These are phyloP conservation scores for Whitmania pigra DNA, from an alignment of 1,140 invertebrate genomes.

Conservation along the genomic window DNA sequence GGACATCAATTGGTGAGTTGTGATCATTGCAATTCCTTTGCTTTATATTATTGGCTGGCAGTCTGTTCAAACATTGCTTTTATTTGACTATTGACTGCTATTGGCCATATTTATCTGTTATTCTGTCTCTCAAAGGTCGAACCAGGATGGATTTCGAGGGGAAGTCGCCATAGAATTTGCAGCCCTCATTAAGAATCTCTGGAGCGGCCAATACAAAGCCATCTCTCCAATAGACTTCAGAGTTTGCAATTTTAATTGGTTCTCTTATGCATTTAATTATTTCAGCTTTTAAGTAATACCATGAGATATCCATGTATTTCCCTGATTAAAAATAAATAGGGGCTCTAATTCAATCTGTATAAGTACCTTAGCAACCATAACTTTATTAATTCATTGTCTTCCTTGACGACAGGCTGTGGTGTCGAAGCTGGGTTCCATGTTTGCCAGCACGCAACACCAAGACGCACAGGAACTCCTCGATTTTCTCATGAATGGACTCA, in stretches of 20 bases:
- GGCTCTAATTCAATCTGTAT: neutral
- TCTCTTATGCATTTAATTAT: neutral
- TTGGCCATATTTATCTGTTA: no score
- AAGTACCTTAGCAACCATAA: neutral
- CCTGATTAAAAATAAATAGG: neutral
- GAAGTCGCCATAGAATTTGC: conserved; percentile 44
- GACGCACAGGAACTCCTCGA: conserved; percentile 88
- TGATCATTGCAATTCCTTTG: conserved; percentile 55
- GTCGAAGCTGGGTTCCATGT: conserved; percentile 61
- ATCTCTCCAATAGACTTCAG: conserved; percentile 65
- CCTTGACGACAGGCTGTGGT: conserved; percentile 46
- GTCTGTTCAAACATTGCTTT: no score
- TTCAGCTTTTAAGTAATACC: no score
- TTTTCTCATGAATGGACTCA: conserved; percentile 75
- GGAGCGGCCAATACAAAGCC: conserved; percentile 48
- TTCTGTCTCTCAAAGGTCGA: neutral
- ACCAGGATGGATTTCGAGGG: conserved; percentile 34
- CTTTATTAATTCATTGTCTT: neutral
- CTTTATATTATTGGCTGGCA: no score
- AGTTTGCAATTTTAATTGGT: conserved; percentile 42
- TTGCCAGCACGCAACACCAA: conserved; percentile 73
- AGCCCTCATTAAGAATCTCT: conserved; percentile 41
- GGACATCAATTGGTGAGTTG: conserved; percentile 37
- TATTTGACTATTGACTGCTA: no score
- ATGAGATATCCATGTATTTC: neutral